Evolutionary conservation across 2,797 vertebrate species (phyloP), one percentile per base, ranked within the genome.

Genomic region (Premnoplex brunnescens): DNA sequence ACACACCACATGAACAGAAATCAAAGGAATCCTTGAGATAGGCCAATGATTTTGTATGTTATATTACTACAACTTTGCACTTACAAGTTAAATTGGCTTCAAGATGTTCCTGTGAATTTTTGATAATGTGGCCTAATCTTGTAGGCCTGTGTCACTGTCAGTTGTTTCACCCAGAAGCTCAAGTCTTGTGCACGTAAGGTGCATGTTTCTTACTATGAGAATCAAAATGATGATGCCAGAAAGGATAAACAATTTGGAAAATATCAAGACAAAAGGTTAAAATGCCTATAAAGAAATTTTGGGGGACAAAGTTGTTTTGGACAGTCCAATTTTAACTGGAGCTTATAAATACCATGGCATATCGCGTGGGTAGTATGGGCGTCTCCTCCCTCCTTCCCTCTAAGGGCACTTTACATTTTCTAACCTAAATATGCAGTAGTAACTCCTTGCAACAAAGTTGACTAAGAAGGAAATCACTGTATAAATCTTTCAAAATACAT

Each of bases 401-500:
- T 76, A 79, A 11, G 24, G 85, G 64, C 34, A 58, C 46, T 88
- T 75, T 9, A 51, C n/a, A 32, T 94, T 92, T 93, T 89, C 73
- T 91, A 67, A 90, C 48, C 71, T 76, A 89, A 94, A 76, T 44
- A 84, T 0, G 4, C 74, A 54, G 74, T 51, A 91, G 75, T 81
- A 95, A 90, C 88, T 85, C 93, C 69, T 88, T 74, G 77, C 93
- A 92, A 75, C 74, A 34, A 72, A 93, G 77, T 77, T 87, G 74
- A 83, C 59, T 91, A 69, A 80, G 88, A 93, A 94, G 77, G 66
- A 96, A 91, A 82, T 92, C 67, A 83, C 66, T 41, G 82, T 89
- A 87, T 89, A 95, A 84, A 93, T 93, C 89, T 96, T 95, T 91
- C 94, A 86, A 76, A 95, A 51, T 10, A 60, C 46, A 27, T 69